phyloP scores from a whole-genome alignment of 2,113 vertebrate species.

The Percina caprodes region DNA sequence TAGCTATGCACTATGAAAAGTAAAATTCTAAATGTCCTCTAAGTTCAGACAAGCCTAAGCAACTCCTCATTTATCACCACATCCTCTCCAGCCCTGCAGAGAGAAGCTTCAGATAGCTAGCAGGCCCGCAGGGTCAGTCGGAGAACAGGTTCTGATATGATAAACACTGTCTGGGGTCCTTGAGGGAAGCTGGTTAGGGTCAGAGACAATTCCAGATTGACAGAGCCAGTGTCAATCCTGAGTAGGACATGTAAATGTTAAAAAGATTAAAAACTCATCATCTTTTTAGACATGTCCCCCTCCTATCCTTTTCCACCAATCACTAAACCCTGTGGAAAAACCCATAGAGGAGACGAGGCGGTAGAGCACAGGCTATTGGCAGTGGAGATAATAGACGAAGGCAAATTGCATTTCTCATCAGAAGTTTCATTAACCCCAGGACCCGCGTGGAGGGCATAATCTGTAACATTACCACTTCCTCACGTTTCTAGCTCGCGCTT shows the following conservation, averaged over 20 bases:
- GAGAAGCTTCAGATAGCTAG: conserved; percentile 62
- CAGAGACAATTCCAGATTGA: conserved; percentile 76
- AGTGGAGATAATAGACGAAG: conserved; percentile 83
- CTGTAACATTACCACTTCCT: conserved; percentile 85
- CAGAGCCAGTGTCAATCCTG: conserved; percentile 76
- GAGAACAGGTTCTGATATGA: conserved; percentile 74
- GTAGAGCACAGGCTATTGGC: conserved; percentile 74
- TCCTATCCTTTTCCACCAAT: conserved; percentile 60
- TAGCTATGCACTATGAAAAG: conserved; percentile 16
- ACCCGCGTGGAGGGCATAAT: conserved; percentile 83
- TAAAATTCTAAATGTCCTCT: conserved; percentile 45
- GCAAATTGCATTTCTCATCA: conserved; percentile 87
- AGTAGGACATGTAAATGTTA: conserved; percentile 85
- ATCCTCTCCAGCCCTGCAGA: conserved; percentile 60
- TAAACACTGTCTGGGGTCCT: conserved; percentile 79
- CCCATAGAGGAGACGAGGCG: conserved; percentile 53
- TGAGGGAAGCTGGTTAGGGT: conserved; percentile 72
- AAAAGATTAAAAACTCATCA: conserved; percentile 88
- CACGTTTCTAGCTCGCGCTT: conserved; percentile 75
- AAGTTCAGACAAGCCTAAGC: conserved; percentile 52
- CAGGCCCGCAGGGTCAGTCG: conserved; percentile 64
- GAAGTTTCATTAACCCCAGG: conserved; percentile 87
- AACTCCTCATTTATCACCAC: conserved; percentile 57
- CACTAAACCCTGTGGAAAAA: conserved; percentile 69
- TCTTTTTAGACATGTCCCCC: conserved; percentile 72